Conservation (phyloP, 2,888 invertebrate species). For the Heliconius cydno region DNA sequence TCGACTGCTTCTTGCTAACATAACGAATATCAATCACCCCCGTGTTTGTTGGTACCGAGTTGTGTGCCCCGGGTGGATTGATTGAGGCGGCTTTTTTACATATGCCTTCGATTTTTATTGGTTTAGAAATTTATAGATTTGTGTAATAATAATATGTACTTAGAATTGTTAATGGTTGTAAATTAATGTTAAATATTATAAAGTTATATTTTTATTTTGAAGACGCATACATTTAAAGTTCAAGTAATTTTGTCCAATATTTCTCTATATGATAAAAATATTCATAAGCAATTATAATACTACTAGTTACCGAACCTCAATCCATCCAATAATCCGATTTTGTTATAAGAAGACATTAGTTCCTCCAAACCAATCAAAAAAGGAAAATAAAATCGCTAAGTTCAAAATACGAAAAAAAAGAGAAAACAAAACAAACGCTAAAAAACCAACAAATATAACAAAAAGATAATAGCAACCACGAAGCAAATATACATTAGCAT, state of each 20-base stretch:
- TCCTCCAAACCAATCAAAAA: constrained; percentile 47
- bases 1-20: constrained; percentile 86
- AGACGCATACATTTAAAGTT: background rate
- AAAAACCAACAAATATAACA: constrained; percentile 41
- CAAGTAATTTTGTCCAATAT: background rate
- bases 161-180: too few species aligned
- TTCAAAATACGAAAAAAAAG: constrained; percentile 19
- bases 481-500: constrained; percentile 60
- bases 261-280: background rate
- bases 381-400: constrained; percentile 52
- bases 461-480: constrained; percentile 63
- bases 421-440: constrained; percentile 50
- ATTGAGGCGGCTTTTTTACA: constrained; percentile 54
- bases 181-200: background rate
- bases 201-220: background rate
- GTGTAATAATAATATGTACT: too few species aligned
- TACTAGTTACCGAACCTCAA: constrained; percentile 48
- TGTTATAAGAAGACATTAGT: constrained; percentile 60
- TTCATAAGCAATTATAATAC: background rate
- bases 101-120: too few species aligned
- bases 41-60: background rate
- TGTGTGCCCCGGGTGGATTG: constrained; percentile 45
- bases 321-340: constrained; percentile 53
- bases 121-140: too few species aligned
- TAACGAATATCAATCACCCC: constrained; percentile 49